Percentiles rank a stretch among this genome's conserved stretches.
phyloP scores from a whole-genome alignment of 2,888 invertebrate species.

The Drosophila subsilvestris region DNA sequence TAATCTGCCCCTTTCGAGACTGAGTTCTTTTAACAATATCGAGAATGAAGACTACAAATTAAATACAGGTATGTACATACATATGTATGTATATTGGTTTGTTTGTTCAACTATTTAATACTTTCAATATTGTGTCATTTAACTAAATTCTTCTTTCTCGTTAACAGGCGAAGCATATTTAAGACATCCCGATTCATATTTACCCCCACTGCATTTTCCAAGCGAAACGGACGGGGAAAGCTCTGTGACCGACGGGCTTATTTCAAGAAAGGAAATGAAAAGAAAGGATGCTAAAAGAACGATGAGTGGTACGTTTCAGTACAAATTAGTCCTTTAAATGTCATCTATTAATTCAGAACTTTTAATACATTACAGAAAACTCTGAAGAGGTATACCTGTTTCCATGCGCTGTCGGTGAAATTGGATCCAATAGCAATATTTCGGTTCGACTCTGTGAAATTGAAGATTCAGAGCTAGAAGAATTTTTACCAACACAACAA shows the following conservation, averaged over 20 bases:
- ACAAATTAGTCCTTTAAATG: neutral
- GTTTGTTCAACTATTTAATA: constrained; percentile 1
- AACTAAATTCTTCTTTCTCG: neutral
- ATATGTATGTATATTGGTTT: too few relatives aligned
- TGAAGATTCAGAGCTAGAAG: constrained; percentile 93
- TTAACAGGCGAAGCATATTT: constrained; percentile 88
- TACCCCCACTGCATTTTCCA: constrained; percentile 89
- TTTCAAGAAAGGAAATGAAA: constrained; percentile 85
- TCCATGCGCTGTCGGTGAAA: constrained; percentile 82
- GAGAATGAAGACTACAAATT: constrained; percentile 87
- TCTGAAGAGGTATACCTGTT: constrained; percentile 85
- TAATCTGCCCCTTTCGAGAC: constrained; percentile 85
- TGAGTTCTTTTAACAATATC: constrained; percentile 88
- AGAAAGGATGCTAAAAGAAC: constrained; percentile 59
- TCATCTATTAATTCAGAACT: neutral
- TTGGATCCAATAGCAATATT: constrained; percentile 92
- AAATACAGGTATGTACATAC: constrained; percentile 87
- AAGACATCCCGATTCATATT: constrained; percentile 93
- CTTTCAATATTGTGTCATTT: neutral
- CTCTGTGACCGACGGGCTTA: constrained; percentile 62
- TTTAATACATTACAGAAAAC: constrained; percentile 83
- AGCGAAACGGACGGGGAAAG: constrained; percentile 87
- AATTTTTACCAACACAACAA: constrained; percentile 74
- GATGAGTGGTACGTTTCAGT: constrained; percentile 57
- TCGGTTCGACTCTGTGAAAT: constrained; percentile 96